Conservation (phyloP, 2,113 vertebrate genomes). For the Symphodus melops region DNA sequence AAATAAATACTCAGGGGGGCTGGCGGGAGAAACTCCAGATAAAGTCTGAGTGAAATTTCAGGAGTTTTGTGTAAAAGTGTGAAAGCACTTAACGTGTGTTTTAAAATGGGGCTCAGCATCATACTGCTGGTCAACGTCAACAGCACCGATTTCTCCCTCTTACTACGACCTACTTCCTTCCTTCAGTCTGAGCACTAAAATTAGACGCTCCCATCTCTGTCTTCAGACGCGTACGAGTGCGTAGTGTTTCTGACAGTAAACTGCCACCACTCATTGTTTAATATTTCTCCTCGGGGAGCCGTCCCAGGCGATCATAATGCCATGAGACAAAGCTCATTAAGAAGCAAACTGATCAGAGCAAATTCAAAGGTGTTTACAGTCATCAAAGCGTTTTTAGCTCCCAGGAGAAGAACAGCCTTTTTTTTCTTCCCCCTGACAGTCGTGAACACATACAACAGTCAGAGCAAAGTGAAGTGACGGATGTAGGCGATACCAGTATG, state of each 20-base stretch:
- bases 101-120: too few relatives aligned
- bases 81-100: too few relatives aligned
- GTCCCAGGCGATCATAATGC: conserved; percentile 10
- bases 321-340: conserved; percentile 36
- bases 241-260: not conserved
- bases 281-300: not conserved
- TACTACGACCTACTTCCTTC: too few relatives aligned
- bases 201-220: not conserved
- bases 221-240: too few relatives aligned
- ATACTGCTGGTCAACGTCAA: too few relatives aligned
- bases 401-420: not conserved
- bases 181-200: not conserved
- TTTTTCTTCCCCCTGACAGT: conserved; percentile 2
- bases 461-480: conserved; percentile 3
- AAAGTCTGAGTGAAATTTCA: too few relatives aligned
- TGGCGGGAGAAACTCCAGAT: too few relatives aligned
- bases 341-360: conserved; percentile 41
- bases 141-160: not conserved
- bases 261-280: not conserved
- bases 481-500: not conserved
- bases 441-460: not conserved
- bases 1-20: too few relatives aligned
- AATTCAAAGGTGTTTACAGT: conserved; percentile 38
- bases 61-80: too few relatives aligned
- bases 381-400: conserved; percentile 26